Evolutionary conservation across 2,797 vertebrate species (phyloP), one percentile per base, ranked within the genome.

Genomic region (Enteromius thamalakanensis): DNA sequence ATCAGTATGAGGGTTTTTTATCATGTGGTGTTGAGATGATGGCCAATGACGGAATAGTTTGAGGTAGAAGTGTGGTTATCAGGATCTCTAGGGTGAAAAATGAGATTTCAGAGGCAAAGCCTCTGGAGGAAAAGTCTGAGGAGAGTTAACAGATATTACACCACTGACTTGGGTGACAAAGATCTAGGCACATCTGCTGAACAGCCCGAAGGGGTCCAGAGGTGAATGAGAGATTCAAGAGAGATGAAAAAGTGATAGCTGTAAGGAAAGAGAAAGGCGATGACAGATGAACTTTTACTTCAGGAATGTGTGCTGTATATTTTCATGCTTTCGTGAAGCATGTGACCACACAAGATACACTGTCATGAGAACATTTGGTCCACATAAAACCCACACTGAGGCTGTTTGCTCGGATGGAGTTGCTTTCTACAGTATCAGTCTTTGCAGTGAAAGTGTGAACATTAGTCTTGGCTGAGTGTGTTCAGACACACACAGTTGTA

Each of bases 341-440:
- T 62, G 12, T 64, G 68, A 32, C 51, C 53, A 60, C 69, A 72
- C 69, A 64, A 37, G 42, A 47, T 6, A 14, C 19, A 34, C 37
- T 49, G 21, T 81, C 70, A 74, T 64, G 58, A 64, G 29, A 74
- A 74, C 70, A 74, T 81, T 42, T 26, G 58, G 53, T 74, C 21
- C 7, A 17, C 45, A 64, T 64, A 40, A 62, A 74, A 81, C 32
- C 23, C 45, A 40, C 19, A 17, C 11, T 72, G 40, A 42, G 65
- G 6, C 65, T 21, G 40, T 80, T 62, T 72, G 68, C 68, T 45
- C 26, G 0, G 26, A 70, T 80, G 42, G 51, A 79, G 45, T 68
- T 34, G 68, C 23, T 60, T 53, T 62, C 14, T 26, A 34, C 34
- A 34, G 34, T 34, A 6, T 76, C n/a, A 1, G 53, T 60, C 67